Conservation (phyloP, 2,888 invertebrate species). For the Ganaspis brasiliensis region DNA sequence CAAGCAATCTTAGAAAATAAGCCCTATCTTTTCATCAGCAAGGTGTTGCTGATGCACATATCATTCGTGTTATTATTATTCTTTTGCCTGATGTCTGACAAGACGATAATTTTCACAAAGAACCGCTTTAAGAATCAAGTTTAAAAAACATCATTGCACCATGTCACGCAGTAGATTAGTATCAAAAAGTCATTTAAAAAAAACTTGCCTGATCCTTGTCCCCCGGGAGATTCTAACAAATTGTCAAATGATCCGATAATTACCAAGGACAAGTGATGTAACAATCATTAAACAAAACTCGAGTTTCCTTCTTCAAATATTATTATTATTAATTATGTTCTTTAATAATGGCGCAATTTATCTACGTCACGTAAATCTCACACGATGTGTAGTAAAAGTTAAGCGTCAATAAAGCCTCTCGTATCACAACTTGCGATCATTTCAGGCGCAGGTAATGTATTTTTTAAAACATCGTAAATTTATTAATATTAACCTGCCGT, state of each 20-base stretch:
- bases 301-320: conserved; percentile 46
- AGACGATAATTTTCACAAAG: background rate
- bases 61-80: background rate
- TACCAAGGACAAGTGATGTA: background rate
- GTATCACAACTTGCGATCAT: conserved; percentile 50
- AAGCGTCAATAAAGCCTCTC: conserved; percentile 59
- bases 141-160: background rate
- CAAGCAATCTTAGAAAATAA: background rate
- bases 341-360: conserved; percentile 55
- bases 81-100: background rate
- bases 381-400: conserved; percentile 58
- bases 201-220: background rate
- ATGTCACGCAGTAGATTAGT: conserved; percentile 8
- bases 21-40: conserved; percentile 1
- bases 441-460: conserved; percentile 58
- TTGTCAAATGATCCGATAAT: background rate
- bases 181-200: conserved; percentile 9
- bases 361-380: conserved; percentile 64
- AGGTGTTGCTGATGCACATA: background rate
- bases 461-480: conserved; percentile 63
- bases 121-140: background rate
- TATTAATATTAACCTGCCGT: conserved; percentile 39
- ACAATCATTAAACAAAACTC: conserved; percentile 1
- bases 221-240: background rate
- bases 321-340: conserved; percentile 52